A percentile compares a stretch with the other conserved stretches of the same genome.
Evolutionary conservation across 2,888 invertebrate species (phyloP).

Genomic region (Eurytoma californica): DNA sequence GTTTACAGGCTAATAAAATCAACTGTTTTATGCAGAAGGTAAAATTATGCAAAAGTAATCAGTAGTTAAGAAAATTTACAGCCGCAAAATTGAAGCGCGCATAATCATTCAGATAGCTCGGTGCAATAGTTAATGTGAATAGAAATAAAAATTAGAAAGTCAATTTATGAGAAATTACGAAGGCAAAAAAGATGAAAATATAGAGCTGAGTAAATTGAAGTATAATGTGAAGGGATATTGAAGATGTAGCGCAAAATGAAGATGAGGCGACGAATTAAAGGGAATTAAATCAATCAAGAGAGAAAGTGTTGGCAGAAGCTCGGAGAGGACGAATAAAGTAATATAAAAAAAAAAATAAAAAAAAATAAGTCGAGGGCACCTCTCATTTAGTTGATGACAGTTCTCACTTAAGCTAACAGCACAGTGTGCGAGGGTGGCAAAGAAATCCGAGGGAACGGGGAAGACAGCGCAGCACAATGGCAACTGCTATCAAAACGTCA

Average conservation of each 20-base stretch:
- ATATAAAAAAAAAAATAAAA: background rate
- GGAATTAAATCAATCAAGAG: constrained; percentile 12
- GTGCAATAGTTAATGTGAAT: too few species aligned
- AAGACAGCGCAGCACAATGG: constrained; percentile 16
- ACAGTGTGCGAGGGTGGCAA: constrained; percentile 18
- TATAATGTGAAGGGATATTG: background rate
- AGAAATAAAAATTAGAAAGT: too few species aligned
- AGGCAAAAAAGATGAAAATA: background rate
- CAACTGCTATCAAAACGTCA: constrained; percentile 41
- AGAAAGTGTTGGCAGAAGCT: background rate
- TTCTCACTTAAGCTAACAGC: constrained; percentile 40
- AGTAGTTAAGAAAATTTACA: too few species aligned
- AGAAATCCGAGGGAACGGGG: constrained; percentile 20
- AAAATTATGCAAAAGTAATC: too few species aligned
- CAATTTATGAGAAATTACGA: background rate
- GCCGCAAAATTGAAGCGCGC: too few species aligned
- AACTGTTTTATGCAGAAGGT: too few species aligned
- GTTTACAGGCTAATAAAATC: too few species aligned
- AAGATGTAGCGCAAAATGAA: background rate
- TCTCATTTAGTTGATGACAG: constrained; percentile 42
- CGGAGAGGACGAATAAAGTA: background rate
- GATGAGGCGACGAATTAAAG: background rate
- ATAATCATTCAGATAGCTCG: too few species aligned
- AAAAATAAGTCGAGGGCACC: background rate
- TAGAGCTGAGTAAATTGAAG: background rate